These are phyloP conservation scores for Todiramphus saurophagus DNA, from an alignment of 2,113 vertebrate species.

Conservation along the genomic window DNA sequence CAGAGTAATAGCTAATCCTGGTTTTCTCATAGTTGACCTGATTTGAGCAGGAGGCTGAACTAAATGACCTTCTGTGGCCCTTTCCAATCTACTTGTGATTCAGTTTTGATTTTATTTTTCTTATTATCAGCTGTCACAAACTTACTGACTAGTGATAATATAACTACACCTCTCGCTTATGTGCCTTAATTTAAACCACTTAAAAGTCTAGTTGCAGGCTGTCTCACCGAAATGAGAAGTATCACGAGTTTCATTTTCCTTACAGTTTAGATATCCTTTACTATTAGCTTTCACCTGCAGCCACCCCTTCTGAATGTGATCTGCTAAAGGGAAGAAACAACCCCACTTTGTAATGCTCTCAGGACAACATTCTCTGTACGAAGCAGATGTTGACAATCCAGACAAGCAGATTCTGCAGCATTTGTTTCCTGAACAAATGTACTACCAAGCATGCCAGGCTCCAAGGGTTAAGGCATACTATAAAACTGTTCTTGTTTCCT, in stretches of 20 bases:
- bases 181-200: not conserved
- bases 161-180: not conserved
- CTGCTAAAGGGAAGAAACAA: not conserved
- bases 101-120: not conserved
- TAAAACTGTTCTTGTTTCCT: not conserved
- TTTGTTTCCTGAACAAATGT: conserved; percentile 17
- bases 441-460: not conserved
- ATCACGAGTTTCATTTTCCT: not conserved
- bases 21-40: not conserved
- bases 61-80: not conserved
- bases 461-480: not conserved
- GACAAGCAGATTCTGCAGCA: not conserved
- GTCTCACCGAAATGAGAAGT: not conserved
- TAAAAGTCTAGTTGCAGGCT: not conserved
- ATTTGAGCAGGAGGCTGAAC: not conserved
- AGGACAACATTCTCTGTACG: not conserved
- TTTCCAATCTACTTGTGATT: not conserved
- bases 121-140: not conserved
- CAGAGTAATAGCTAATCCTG: not conserved
- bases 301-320: not conserved
- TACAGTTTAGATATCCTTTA: not conserved
- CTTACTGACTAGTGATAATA: not conserved
- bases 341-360: not conserved
- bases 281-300: not conserved
- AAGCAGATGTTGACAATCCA: conserved; percentile 26